Percentiles rank a stretch among this genome's conserved stretches.
These are phyloP conservation scores for Neuroterus valhalla DNA, from an alignment of 1,140 invertebrate species.

Conservation along the genomic window DNA sequence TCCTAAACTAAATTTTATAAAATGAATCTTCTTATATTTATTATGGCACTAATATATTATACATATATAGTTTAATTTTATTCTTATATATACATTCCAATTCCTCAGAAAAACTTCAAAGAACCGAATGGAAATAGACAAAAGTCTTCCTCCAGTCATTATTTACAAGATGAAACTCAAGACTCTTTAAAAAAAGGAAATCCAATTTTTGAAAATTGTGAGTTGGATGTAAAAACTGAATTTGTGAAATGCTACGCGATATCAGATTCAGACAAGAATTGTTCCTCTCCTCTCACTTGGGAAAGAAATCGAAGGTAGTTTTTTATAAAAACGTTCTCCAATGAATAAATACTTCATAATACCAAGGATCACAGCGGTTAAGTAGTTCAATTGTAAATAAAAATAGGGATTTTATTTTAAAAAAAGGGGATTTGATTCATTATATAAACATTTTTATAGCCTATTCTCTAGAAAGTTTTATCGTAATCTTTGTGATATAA, in stretches of 20 bases:
- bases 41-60: not conserved
- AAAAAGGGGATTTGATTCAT: too few relatives aligned
- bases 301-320: not conserved
- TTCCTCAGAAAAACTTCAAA: not conserved
- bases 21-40: too few relatives aligned
- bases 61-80: not conserved
- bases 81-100: not conserved
- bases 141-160: not conserved
- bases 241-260: conserved; percentile 3
- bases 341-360: too few relatives aligned
- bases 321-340: not conserved
- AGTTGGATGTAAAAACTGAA: conserved; percentile 2
- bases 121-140: not conserved
- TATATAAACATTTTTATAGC: too few relatives aligned
- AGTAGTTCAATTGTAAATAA: too few relatives aligned
- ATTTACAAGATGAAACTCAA: not conserved
- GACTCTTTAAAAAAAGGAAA: not conserved
- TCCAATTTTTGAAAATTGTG: not conserved
- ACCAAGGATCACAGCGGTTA: too few relatives aligned
- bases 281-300: not conserved
- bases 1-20: not conserved
- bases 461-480: too few relatives aligned
- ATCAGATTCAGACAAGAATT: not conserved
- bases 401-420: too few relatives aligned
- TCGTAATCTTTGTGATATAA: too few relatives aligned